Evolutionary conservation across 2,113 vertebrate genomes (phyloP), one percentile per base, ranked within the genome.

Genomic region (Corydoras sp.): DNA sequence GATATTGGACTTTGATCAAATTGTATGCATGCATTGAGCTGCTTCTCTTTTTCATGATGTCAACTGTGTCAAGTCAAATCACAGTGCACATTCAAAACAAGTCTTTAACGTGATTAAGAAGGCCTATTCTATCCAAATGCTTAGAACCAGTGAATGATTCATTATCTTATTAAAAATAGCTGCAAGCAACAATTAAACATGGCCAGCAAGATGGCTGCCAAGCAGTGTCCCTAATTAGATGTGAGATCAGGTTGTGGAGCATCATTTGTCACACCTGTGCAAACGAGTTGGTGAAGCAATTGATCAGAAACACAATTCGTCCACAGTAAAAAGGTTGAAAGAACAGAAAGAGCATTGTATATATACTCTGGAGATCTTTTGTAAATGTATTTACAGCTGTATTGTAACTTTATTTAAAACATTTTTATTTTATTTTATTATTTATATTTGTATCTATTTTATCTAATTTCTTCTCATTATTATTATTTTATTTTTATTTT

Each of bases 101-200:
- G 76, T 72, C 58, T 65, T 65, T 75, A 77, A 76, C 68, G 71
- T 76, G 73, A 77, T 78, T 80, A 80, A 78, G 73, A 73, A 69
- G 73, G 73, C 69, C 49, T 62, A 80, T 78, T 77, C 66, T 73
- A 77, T 76, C 76, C 55, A 71, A 73, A 73, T 54, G 68, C 79
- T 73, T 75, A 56, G 51, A 49, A 51, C 65, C 66, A 80, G 64
- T 73, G 66, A 78, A 80, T 80, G 76, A 80, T 80, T 78, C 59
- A 80, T 80, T 80, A 71, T 73, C 76, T 80, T 80, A 80, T 80
- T 80, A 80, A 80, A 77, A 68, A 78, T 80, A 76, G 73, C 79
- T 80, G 65, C 63, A 32, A 80, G 79, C 70, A 80, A 80, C 72
- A 72, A 62, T 43, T 43, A 43, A 43, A 43, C 35, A 51, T 58